These are phyloP conservation scores for Gambelia wislizenii DNA, from an alignment of 2,797 vertebrate species.

Conservation along the genomic window DNA sequence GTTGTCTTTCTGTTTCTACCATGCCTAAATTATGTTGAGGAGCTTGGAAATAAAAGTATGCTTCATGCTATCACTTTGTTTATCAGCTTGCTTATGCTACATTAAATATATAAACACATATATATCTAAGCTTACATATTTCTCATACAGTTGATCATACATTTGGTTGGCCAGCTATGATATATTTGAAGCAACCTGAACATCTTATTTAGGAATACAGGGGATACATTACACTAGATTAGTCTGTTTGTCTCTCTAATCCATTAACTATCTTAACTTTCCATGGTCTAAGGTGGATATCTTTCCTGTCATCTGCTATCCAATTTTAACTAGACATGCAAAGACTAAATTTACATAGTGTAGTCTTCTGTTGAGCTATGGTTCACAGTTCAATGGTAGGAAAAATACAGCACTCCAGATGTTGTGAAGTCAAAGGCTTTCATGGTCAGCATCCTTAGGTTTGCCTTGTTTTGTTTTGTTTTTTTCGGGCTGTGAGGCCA, in stretches of 20 bases:
- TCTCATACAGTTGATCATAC: neutral
- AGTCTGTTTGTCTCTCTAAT: neutral
- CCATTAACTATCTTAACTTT: neutral
- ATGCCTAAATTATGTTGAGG: neutral
- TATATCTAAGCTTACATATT: neutral
- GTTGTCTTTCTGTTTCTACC: neutral
- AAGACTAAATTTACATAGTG: neutral
- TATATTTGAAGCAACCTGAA: neutral
- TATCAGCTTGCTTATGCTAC: neutral
- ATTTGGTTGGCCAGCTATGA: neutral
- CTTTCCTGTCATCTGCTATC: neutral
- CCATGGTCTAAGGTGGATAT: neutral
- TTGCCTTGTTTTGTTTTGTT: no score
- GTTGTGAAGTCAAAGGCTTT: no score
- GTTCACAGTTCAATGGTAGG: no score
- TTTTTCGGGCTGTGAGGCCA: no score
- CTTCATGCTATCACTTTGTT: neutral
- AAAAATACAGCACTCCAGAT: no score
- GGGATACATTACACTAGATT: neutral
- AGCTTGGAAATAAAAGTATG: neutral
- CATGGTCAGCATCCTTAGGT: no score
- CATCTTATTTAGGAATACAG: neutral
- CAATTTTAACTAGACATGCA: neutral
- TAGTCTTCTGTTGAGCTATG: neutral
- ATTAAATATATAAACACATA: neutral